These are phyloP conservation scores for Chauna torquata DNA, from an alignment of 2,113 vertebrate species.

Conservation along the genomic window DNA sequence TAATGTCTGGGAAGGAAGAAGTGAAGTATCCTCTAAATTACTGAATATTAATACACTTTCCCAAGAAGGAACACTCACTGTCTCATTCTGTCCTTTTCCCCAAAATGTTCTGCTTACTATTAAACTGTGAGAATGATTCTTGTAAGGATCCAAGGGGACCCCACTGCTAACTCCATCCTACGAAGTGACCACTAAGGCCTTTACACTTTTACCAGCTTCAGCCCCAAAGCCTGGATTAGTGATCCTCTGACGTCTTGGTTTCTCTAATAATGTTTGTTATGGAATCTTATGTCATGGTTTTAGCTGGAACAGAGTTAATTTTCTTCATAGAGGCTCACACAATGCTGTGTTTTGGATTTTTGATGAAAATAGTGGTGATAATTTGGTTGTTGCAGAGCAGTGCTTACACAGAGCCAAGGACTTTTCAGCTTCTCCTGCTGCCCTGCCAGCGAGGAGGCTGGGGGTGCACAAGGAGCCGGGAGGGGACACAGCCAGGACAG, in stretches of 20 bases:
- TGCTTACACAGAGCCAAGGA: too few species aligned
- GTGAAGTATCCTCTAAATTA: neutral
- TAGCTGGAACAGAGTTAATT: too few species aligned
- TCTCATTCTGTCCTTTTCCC: neutral
- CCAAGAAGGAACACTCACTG: neutral
- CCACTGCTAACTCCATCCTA: neutral
- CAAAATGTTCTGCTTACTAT: neutral
- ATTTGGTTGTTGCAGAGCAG: too few species aligned
- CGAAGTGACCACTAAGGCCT: neutral
- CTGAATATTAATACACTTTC: neutral
- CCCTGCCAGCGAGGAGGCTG: too few species aligned
- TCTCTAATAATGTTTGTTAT: neutral
- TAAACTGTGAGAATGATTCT: neutral
- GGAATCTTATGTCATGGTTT: too few species aligned
- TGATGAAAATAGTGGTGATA: too few species aligned
- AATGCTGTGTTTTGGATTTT: too few species aligned
- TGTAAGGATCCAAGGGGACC: neutral
- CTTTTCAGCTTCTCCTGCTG: too few species aligned
- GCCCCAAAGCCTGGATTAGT: neutral
- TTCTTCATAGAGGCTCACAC: too few species aligned
- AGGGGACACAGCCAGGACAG: too few species aligned
- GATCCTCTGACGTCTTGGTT: neutral
- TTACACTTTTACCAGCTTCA: neutral
- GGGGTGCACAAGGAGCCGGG: too few species aligned
- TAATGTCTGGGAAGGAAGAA: neutral